phyloP scores from a whole-genome alignment of 1,140 invertebrate genomes.

The Cherax destructor region DNA sequence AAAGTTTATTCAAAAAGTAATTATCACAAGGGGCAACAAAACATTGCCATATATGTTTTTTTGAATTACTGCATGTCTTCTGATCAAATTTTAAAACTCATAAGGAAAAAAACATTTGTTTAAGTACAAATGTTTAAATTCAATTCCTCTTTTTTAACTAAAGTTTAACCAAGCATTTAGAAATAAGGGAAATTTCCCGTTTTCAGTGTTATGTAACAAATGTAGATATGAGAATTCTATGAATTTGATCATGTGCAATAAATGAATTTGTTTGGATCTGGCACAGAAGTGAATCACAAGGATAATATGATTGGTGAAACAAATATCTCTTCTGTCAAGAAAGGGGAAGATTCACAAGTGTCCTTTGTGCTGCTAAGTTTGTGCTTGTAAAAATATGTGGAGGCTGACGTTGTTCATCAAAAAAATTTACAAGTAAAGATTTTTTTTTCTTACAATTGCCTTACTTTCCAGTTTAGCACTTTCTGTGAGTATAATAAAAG shows the following conservation, averaged over 20 bases:
- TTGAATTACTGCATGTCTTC: constrained; percentile 21
- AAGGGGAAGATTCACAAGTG: not conserved
- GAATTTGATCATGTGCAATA: not conserved
- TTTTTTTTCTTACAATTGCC: not conserved
- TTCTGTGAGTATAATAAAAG: too few species aligned
- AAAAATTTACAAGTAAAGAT: constrained; percentile 1
- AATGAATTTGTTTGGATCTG: not conserved
- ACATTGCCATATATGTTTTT: constrained; percentile 15
- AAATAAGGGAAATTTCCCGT: not conserved
- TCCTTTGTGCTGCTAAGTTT: constrained; percentile 11
- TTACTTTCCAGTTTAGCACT: too few species aligned
- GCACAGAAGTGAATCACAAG: not conserved
- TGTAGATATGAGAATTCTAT: not conserved
- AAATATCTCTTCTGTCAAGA: not conserved
- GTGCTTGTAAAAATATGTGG: constrained; percentile 17
- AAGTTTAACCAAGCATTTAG: constrained; percentile 25
- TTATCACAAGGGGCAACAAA: constrained; percentile 11
- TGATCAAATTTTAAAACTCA: constrained; percentile 15
- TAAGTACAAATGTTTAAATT: constrained; percentile 30
- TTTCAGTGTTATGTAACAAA: not conserved
- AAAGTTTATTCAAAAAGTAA: constrained; percentile 15
- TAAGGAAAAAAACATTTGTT: constrained; percentile 22
- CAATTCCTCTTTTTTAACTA: constrained; percentile 17
- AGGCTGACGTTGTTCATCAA: not conserved
- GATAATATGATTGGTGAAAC: not conserved